A percentile compares a stretch with the other conserved stretches of the same genome.
These are phyloP conservation scores for Ectropis grisescens DNA, from an alignment of 1,140 invertebrate genomes.

Conservation along the genomic window DNA sequence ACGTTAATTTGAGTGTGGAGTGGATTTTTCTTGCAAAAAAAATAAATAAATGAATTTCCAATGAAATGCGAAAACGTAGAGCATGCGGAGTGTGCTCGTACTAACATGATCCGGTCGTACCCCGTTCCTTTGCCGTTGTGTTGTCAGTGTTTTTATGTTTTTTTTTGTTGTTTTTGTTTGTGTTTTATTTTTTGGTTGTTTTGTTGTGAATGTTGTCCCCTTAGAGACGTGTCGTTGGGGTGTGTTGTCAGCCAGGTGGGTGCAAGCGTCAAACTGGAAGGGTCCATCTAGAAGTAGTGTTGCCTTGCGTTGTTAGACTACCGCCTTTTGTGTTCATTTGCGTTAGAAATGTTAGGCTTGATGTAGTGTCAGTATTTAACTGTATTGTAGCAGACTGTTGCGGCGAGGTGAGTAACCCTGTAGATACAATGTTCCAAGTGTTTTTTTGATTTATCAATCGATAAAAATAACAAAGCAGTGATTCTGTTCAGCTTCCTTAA, in stretches of 20 bases:
- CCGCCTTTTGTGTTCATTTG: conserved; percentile 62
- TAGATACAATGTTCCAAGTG: conserved; percentile 12
- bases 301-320: conserved; percentile 52
- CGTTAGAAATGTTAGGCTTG: conserved; percentile 59
- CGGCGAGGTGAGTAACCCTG: conserved; percentile 22
- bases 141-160: conserved; percentile 54
- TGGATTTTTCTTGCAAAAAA: conserved; percentile 48
- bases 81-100: conserved; percentile 56
- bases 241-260: conserved; percentile 43
- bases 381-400: conserved; percentile 39
- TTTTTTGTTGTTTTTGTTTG: conserved; percentile 34
- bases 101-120: conserved; percentile 47
- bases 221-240: conserved; percentile 34
- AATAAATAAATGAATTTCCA: conserved; percentile 18
- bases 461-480: conserved; percentile 22
- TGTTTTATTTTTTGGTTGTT: conserved; percentile 30
- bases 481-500: conserved; percentile 44
- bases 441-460: conserved; percentile 7
- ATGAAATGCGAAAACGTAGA: no score
- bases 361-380: conserved; percentile 48
- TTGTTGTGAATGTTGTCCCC: conserved; percentile 49
- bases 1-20: conserved; percentile 63
- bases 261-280: conserved; percentile 46
- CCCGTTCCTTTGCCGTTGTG: conserved; percentile 55
- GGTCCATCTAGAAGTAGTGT: conserved; percentile 43